Percentiles rank a stretch among this genome's conserved stretches.
Conservation (phyloP, 2,888 invertebrate species). For the Hipparchia sbordonii region DNA sequence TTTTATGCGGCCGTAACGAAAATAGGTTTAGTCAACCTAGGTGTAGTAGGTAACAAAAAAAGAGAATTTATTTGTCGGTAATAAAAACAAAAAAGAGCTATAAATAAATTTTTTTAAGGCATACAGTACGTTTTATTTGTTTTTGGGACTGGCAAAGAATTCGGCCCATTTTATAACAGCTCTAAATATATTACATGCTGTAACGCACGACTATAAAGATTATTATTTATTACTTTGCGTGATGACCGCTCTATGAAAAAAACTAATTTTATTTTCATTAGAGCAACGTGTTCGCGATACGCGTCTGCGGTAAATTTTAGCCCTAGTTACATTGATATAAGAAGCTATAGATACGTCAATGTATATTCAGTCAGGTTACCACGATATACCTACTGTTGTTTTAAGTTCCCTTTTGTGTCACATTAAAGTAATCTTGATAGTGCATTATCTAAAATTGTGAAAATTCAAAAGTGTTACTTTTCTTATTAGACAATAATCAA, state of each 20-base stretch:
- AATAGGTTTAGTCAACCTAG: not conserved
- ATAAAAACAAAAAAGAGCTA: slow-evolving; percentile 5
- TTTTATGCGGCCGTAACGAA: slow-evolving; percentile 12
- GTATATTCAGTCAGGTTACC: too few species aligned
- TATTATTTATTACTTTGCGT: slow-evolving; percentile 69
- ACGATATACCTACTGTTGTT: too few species aligned
- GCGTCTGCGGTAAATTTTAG: slow-evolving; percentile 67
- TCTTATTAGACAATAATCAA: too few species aligned
- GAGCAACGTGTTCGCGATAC: slow-evolving; percentile 74
- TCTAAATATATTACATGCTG: slow-evolving; percentile 37
- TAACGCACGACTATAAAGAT: slow-evolving; percentile 62
- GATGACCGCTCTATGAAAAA: slow-evolving; percentile 56
- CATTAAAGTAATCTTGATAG: not conserved
- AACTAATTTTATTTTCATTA: slow-evolving; percentile 64
- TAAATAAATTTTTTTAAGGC: slow-evolving; percentile 18
- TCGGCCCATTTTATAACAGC: slow-evolving; percentile 23
- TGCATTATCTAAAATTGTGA: not conserved
- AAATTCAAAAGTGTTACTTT: not conserved
- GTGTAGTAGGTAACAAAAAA: not conserved
- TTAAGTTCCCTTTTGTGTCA: too few species aligned
- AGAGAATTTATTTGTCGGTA: slow-evolving; percentile 2
- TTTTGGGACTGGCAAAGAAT: slow-evolving; percentile 22
- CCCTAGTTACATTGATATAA: slow-evolving; percentile 48
- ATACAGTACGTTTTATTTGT: slow-evolving; percentile 21
- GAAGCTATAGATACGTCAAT: not conserved